Conservation (phyloP, 2,888 invertebrate species). For the Neoaliturus tenellus region DNA sequence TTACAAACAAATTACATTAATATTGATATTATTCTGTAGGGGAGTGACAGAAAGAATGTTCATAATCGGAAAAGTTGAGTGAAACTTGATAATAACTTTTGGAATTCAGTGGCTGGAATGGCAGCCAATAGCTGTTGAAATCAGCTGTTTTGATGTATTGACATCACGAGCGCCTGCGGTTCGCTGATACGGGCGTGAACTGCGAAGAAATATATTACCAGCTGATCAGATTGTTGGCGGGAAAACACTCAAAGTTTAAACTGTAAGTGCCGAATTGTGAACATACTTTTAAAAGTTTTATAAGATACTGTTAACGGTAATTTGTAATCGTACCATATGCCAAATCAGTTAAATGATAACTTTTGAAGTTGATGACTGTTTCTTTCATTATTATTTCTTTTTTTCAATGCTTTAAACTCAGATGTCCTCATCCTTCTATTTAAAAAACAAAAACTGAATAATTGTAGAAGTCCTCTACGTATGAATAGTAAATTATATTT, state of each 20-base stretch:
- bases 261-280: not conserved
- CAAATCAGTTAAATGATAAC: too few relatives aligned
- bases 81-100: not conserved
- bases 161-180: not conserved
- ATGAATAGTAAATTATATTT: too few relatives aligned
- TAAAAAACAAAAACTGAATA: too few relatives aligned
- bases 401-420: too few relatives aligned
- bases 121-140: not conserved
- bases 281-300: not conserved
- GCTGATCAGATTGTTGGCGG: too few relatives aligned
- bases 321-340: too few relatives aligned
- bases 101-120: not conserved
- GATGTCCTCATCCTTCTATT: too few relatives aligned
- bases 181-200: not conserved
- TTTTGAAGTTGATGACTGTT: too few relatives aligned
- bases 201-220: not conserved
- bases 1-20: too few relatives aligned
- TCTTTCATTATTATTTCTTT: too few relatives aligned
- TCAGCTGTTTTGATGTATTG: constrained; percentile 1
- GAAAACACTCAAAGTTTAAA: too few relatives aligned
- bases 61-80: not conserved
- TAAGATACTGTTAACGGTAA: not conserved
- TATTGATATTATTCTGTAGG: not conserved
- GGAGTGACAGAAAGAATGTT: not conserved
- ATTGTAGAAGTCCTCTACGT: too few relatives aligned